A percentile compares a stretch with the other conserved stretches of the same genome.
Evolutionary conservation across 1,140 invertebrate species (phyloP).

Genomic region (Papilio aristodemus): DNA sequence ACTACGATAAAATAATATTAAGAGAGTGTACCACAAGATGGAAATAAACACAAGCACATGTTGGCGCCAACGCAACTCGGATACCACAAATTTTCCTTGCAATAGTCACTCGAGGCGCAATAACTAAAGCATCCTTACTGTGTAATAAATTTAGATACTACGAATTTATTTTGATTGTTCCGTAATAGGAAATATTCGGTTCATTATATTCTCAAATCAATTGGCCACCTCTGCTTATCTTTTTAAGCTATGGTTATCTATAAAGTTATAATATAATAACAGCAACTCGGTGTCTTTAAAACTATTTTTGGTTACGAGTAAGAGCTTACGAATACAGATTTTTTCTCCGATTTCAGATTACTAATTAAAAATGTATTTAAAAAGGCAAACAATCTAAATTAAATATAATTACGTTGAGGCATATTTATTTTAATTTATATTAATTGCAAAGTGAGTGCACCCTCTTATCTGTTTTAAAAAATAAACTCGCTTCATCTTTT

Average conservation of each 20-base stretch:
- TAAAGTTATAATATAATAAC: no score
- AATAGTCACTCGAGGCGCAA: constrained; percentile 39
- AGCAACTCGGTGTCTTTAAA: no score
- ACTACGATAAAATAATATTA: background rate
- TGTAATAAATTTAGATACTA: no score
- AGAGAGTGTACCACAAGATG: constrained; percentile 32
- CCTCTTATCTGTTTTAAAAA: background rate
- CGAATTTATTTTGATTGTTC: no score
- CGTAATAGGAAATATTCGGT: no score
- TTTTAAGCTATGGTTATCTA: no score
- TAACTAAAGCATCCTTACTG: no score
- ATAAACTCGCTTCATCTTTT: background rate
- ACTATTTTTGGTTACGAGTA: no score
- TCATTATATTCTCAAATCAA: no score
- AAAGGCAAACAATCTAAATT: background rate
- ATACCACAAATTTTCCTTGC: constrained; percentile 60
- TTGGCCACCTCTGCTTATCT: no score
- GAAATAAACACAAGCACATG: constrained; percentile 58
- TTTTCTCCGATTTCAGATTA: background rate
- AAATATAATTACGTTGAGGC: no score
- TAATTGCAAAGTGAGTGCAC: background rate
- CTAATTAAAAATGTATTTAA: background rate
- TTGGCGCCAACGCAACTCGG: constrained; percentile 50
- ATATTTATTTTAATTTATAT: constrained; percentile 1
- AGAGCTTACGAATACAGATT: no score